These are phyloP conservation scores for Virgularia gustaviana DNA, from an alignment of 92 coral and sea anemone genomes.

Conservation along the genomic window DNA sequence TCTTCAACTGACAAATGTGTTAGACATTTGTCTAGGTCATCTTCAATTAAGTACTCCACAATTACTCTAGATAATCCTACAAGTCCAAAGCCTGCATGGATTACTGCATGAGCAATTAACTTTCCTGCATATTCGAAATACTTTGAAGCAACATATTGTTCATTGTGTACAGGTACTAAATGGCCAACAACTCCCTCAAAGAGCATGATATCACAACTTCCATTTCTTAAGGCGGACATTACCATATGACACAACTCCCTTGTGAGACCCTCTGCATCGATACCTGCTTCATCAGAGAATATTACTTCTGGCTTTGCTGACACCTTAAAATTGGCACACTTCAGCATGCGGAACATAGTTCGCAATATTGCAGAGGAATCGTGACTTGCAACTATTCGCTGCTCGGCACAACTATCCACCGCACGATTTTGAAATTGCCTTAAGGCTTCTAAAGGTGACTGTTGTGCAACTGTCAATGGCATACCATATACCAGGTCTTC, in stretches of 20 bases:
- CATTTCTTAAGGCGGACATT: slow-evolving; percentile 21
- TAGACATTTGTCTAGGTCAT: slow-evolving; percentile 16
- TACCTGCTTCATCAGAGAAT: slow-evolving; percentile 31
- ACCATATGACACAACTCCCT: slow-evolving; percentile 40
- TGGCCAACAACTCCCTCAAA: slow-evolving; percentile 32
- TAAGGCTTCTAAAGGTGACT: slow-evolving; percentile 10
- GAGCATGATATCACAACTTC: slow-evolving; percentile 20
- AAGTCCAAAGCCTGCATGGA: slow-evolving; percentile 35
- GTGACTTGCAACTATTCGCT: slow-evolving; percentile 23
- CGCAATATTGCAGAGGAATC: slow-evolving; percentile 2
- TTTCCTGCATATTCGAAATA: slow-evolving; percentile 31
- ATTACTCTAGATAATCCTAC: slow-evolving; percentile 26
- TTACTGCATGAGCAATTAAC: slow-evolving; percentile 19
- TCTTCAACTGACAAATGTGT: slow-evolving; percentile 14
- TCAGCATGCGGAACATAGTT: slow-evolving; percentile 27
- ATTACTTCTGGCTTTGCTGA: slow-evolving; percentile 39
- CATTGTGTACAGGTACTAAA: slow-evolving; percentile 23
- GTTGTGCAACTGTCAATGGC: slow-evolving; percentile 8
- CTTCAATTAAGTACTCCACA: slow-evolving; percentile 7
- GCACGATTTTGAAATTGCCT: slow-evolving; percentile 15
- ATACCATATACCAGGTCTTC: slow-evolving; percentile 5
- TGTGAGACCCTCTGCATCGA: slow-evolving; percentile 43
- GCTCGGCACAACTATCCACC: slow-evolving; percentile 23
- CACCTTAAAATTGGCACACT: slow-evolving; percentile 17
- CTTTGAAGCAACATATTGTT: slow-evolving; percentile 27